Base-by-base conservation (phyloP, 1,140 invertebrate species). In the Diorhabda sublineata region DNA sequence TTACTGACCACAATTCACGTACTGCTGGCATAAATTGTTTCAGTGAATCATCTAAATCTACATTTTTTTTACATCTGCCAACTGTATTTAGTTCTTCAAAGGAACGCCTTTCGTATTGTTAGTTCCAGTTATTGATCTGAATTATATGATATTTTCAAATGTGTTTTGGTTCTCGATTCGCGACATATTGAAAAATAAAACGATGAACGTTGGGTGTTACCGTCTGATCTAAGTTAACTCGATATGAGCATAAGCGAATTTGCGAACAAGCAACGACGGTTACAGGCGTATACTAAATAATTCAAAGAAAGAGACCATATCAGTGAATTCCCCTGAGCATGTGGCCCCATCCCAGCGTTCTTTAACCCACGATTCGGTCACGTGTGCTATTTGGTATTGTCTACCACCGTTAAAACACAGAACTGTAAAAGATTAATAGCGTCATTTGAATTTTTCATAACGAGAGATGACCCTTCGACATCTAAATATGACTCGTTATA, bases 361-460 rank as follows among this genome's bases (percentile, higher is more conserved):
- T 67, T 60, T 59, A 59, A 44, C 64, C 58, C 63, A 65, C 68
- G 62, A 72, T 66, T 69, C 67, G 68, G 74, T 76, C 74, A 74
- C 74, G 74, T 76, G 71, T 73, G 67, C 47, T n/a, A 52, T 52
- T 52, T 52, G 6, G 69, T 56, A 74, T 76, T 75, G 75, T 74
- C 75, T 75, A 72, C 45, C 74, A 69, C 71, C 71, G 73, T 71
- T 72, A 74, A 75, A 76, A 74, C 74, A 70, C 67, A 73, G 67
- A 73, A 73, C 69, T 71, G 67, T 76, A 56, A 76, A 76, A 76
- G 73, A 76, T 76, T 76, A 76, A 76, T 76, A 72, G 72, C 69
- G 63, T 73, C 66, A 74, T 76, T 75, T 76, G 74, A 76, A 76
- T 76, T 73, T 76, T 76, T 76, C 70, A 76, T 73, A 71, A 71